These are phyloP conservation scores for Drosophila biarmipes DNA, from an alignment of 1,140 invertebrate genomes.

Conservation along the genomic window DNA sequence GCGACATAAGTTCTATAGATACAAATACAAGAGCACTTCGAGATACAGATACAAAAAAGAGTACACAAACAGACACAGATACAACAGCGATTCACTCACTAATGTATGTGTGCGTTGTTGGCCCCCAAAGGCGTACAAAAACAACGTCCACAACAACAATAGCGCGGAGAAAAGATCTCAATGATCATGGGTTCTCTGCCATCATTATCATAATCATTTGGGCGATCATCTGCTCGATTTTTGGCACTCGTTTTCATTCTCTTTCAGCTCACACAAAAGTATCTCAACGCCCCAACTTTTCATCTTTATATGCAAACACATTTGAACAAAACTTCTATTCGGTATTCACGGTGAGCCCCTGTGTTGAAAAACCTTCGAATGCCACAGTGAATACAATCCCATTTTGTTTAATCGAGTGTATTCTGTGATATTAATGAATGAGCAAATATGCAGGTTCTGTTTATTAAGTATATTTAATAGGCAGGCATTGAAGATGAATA, in stretches of 20 bases:
- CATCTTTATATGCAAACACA: constrained; percentile 22
- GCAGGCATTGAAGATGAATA: neutral
- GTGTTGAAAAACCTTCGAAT: neutral
- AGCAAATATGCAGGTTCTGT: neutral
- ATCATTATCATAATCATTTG: constrained; percentile 34
- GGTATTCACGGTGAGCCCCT: neutral
- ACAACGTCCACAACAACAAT: constrained; percentile 32
- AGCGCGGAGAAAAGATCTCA: constrained; percentile 24
- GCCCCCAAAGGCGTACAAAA: constrained; percentile 63
- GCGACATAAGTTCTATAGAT: constrained; percentile 76
- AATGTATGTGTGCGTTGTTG: constrained; percentile 59
- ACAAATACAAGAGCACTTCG: constrained; percentile 30
- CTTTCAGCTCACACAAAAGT: constrained; percentile 14
- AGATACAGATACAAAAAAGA: constrained; percentile 50
- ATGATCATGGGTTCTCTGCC: constrained; percentile 44
- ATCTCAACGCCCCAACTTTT: constrained; percentile 25
- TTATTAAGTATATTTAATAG: constrained; percentile 22
- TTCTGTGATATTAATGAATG: constrained; percentile 3
- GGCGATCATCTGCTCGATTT: constrained; percentile 39
- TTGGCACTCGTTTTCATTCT: constrained; percentile 45
- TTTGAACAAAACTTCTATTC: neutral
- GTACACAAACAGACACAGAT: constrained; percentile 45
- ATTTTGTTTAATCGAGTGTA: neutral
- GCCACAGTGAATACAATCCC: neutral
- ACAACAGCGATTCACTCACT: constrained; percentile 20